Conservation (phyloP, 2,888 invertebrate species). For the Zele albiditarsus region DNA sequence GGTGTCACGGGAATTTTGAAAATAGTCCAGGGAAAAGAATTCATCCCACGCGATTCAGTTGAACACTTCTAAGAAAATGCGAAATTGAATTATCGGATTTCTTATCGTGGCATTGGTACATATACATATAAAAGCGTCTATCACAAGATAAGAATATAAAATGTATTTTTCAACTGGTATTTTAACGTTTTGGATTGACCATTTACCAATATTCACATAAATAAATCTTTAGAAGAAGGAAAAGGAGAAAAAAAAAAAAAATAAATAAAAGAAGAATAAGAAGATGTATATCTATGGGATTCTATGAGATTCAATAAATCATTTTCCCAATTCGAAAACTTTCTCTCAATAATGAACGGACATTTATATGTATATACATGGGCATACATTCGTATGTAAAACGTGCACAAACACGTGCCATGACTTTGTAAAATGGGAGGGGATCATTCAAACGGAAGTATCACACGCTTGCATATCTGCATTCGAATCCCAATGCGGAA, state of each 20-base stretch:
- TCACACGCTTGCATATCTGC: not conserved
- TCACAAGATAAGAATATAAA: constrained; percentile 2
- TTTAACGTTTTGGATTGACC: not conserved
- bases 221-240: not conserved
- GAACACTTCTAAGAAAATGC: not conserved
- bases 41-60: not conserved
- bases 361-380: not conserved
- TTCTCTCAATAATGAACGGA: not conserved
- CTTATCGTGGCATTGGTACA: not conserved
- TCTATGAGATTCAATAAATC: not conserved
- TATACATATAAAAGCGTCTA: not conserved
- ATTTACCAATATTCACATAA: not conserved
- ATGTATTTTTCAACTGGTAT: not conserved
- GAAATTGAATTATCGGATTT: constrained; percentile 8
- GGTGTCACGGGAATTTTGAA: not conserved
- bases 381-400: not conserved
- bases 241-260: not conserved
- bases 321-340: not conserved
- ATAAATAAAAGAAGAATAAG: no score
- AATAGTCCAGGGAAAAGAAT: not conserved
- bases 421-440: not conserved
- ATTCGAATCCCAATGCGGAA: not conserved
- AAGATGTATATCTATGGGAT: not conserved
- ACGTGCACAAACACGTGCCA: not conserved
- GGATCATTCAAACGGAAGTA: constrained; percentile 1